Evolutionary conservation across 2,113 vertebrate species (phyloP), one percentile per base, ranked within the genome.

Genomic region (Noctilio leporinus): DNA sequence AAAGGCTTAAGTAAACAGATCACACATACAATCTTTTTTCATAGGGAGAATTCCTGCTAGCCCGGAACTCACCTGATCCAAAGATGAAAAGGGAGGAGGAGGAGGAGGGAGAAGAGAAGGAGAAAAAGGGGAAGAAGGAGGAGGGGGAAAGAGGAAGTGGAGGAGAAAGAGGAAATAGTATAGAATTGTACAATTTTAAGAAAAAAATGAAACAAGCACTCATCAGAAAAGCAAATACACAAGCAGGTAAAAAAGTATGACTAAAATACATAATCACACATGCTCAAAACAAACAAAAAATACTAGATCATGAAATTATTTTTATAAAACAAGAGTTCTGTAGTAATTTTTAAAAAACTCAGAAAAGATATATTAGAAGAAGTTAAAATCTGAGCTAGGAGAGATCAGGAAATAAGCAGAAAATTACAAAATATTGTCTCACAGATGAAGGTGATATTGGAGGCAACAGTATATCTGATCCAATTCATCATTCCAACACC

Each of bases 111-210:
- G 26, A 40, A 4, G 4, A 78, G 12, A 1, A 53, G 3, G 10
- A 49, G 33, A 35, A n/a, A 10, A 6, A 20, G 26, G 16, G 20
- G 5, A 1, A 38, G 26, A 16, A 40, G 24, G 24, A 62, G 40
- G 7, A 40, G 14, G 28, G 16, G 72, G 15, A 30, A 7, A 7
- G 4, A 47, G 33, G 26, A 11, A 3, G 5, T 4, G 14, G 38
- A 45, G 51, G 76, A 45, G 22, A 19, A 59, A 15, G 15, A 35
- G 9, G 22, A 20, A n/a, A 28, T 4, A 4, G 33, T 8, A 22
- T 11, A 24, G 35, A 51, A n/a, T 20, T 10, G 0, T 3, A 4
- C 0, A 20, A 45, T 10, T 53, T 0, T 28, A 55, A 53, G 73
- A 33, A 45, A 7, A 28, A 10, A 64, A 10, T 8, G 10, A 19